phyloP scores from a whole-genome alignment of 35 echinoderm and acorn worm species.

The Apostichopus japonicus region DNA sequence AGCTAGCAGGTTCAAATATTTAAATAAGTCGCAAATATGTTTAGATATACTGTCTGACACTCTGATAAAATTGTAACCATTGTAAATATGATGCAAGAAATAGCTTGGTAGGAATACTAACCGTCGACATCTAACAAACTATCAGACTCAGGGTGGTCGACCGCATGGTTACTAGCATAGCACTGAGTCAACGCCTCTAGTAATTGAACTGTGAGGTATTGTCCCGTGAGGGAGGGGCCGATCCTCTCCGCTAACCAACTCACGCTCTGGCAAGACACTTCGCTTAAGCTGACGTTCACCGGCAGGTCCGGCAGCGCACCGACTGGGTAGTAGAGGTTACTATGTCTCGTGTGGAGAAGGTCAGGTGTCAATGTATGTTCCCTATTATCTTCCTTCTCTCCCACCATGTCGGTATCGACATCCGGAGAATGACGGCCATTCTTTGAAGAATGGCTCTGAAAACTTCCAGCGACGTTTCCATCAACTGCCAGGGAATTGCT shows the following conservation, averaged over 20 bases:
- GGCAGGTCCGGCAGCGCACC: constrained; percentile 30
- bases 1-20: too few relatives aligned
- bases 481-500: background rate
- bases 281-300: constrained; percentile 68
- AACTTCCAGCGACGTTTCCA: background rate
- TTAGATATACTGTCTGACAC: too few relatives aligned
- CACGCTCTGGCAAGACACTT: constrained; percentile 77
- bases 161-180: constrained; percentile 7
- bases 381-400: background rate
- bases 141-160: constrained; percentile 22
- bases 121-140: background rate
- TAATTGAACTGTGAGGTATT: constrained; percentile 62
- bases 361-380: constrained; percentile 14
- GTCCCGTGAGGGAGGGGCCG: constrained; percentile 79
- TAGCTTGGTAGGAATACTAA: background rate
- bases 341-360: background rate
- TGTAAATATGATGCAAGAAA: too few relatives aligned
- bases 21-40: too few relatives aligned
- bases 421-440: background rate
- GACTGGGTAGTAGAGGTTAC: constrained; percentile 47
- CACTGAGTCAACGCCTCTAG: constrained; percentile 65
- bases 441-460: background rate
- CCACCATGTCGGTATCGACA: background rate
- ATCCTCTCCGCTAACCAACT: constrained; percentile 78
- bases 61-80: too few relatives aligned